Conservation (phyloP, 2,797 vertebrate genomes). For the Enteromius trimaculatus region DNA sequence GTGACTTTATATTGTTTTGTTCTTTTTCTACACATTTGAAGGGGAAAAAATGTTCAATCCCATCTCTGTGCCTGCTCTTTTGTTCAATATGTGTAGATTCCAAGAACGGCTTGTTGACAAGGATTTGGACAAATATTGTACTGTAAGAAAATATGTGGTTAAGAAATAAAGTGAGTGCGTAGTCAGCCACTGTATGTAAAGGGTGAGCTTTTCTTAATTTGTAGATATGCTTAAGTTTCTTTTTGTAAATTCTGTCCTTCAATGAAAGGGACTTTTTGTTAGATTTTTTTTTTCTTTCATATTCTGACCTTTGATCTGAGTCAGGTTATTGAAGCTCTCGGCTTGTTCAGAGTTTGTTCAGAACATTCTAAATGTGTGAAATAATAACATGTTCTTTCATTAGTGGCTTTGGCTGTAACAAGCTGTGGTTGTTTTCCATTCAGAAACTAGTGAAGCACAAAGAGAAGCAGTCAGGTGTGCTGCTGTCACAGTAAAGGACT, state of each 20-base stretch:
- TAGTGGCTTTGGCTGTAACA: neutral
- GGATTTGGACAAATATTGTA: neutral
- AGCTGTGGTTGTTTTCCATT: neutral
- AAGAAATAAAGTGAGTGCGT: too few species aligned
- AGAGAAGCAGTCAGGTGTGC: too few species aligned
- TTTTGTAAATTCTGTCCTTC: neutral
- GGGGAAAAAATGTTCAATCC: neutral
- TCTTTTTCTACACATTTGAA: constrained; percentile 8
- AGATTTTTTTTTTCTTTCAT: neutral
- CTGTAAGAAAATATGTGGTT: neutral
- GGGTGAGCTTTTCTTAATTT: constrained; percentile 36
- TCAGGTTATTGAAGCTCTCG: neutral
- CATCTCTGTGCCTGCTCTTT: neutral
- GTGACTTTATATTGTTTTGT: neutral
- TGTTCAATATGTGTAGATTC: neutral
- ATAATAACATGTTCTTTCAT: neutral
- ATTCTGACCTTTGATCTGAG: neutral
- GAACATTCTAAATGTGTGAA: neutral
- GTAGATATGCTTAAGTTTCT: constrained; percentile 21
- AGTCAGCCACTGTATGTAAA: constrained; percentile 39
- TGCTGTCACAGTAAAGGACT: too few species aligned
- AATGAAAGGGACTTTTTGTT: constrained; percentile 6
- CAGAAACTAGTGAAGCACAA: neutral
- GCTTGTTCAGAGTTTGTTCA: neutral
- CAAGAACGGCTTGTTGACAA: neutral